phyloP scores from a whole-genome alignment of 2,888 invertebrate genomes.

The Onchidella celtica region DNA sequence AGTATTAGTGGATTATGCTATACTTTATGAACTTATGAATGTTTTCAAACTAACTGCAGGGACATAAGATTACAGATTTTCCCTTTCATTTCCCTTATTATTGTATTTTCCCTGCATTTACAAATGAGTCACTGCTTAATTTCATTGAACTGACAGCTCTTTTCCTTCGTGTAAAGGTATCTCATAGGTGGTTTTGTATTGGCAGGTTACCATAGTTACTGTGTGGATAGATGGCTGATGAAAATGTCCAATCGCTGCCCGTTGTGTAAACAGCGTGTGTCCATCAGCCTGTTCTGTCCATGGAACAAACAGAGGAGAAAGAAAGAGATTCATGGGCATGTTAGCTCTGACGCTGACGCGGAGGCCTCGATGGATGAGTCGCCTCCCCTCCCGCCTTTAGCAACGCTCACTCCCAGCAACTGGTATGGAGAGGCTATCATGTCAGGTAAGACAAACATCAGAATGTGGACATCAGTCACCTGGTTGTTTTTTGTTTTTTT shows the following conservation, averaged over 20 bases:
- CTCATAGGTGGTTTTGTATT: too few species aligned
- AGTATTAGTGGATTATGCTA: too few species aligned
- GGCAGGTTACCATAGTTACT: constrained; percentile 49
- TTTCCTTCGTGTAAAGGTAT: too few species aligned
- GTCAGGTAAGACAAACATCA: constrained; percentile 32
- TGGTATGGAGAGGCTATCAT: constrained; percentile 47
- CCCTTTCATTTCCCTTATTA: too few species aligned
- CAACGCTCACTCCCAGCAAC: constrained; percentile 38
- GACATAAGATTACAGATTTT: too few species aligned
- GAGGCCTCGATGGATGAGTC: constrained; percentile 47
- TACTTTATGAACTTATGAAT: too few species aligned
- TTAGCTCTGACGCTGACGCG: background rate
- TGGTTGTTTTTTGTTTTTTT: too few species aligned
- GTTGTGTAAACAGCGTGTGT: constrained; percentile 45
- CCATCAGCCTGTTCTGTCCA: constrained; percentile 43
- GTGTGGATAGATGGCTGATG: constrained; percentile 48
- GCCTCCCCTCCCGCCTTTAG: constrained; percentile 37
- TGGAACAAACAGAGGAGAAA: constrained; percentile 41
- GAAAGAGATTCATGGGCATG: background rate
- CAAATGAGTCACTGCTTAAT: too few species aligned
- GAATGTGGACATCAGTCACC: too few species aligned
- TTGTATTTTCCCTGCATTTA: too few species aligned
- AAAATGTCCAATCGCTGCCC: constrained; percentile 52
- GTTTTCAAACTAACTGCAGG: too few species aligned
- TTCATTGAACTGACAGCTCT: too few species aligned